Evolutionary conservation across 2,113 vertebrate genomes (phyloP).

Genomic region (Salvator merianae): DNA sequence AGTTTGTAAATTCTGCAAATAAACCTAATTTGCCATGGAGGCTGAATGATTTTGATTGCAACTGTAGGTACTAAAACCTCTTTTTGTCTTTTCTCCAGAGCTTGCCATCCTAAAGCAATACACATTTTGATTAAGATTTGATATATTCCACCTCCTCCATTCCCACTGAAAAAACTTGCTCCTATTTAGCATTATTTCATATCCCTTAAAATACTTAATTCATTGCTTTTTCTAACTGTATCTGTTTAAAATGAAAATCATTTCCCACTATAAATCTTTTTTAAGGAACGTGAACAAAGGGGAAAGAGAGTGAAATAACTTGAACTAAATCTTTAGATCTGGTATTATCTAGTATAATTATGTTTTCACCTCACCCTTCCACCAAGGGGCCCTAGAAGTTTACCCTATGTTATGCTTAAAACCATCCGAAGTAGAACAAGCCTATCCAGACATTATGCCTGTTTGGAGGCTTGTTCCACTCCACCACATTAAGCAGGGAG

Average conservation of each 20-base stretch:
- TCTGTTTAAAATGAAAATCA: slow-evolving; percentile 58
- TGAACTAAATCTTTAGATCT: neutral
- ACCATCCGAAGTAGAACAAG: too few relatives aligned
- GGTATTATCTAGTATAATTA: too few relatives aligned
- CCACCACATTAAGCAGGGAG: too few relatives aligned
- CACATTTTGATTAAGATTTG: slow-evolving; percentile 32
- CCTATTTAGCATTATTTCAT: slow-evolving; percentile 9
- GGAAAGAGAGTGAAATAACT: slow-evolving; percentile 28
- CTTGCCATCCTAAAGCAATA: neutral
- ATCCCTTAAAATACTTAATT: slow-evolving; percentile 5
- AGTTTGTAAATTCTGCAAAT: too few relatives aligned
- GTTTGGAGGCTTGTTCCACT: too few relatives aligned
- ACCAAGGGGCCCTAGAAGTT: too few relatives aligned
- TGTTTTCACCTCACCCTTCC: too few relatives aligned
- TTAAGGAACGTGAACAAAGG: slow-evolving; percentile 23
- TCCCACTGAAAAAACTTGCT: slow-evolving; percentile 12
- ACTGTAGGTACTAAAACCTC: neutral
- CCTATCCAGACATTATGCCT: too few relatives aligned
- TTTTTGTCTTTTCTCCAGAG: slow-evolving; percentile 20
- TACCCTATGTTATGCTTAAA: too few relatives aligned
- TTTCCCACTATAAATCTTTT: slow-evolving; percentile 50
- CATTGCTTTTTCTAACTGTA: slow-evolving; percentile 32
- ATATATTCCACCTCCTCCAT: slow-evolving; percentile 28
- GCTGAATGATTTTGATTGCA: too few relatives aligned
- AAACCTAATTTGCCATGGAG: too few relatives aligned